Conservation (phyloP, 2,797 vertebrate species). For the Natrix natrix region DNA sequence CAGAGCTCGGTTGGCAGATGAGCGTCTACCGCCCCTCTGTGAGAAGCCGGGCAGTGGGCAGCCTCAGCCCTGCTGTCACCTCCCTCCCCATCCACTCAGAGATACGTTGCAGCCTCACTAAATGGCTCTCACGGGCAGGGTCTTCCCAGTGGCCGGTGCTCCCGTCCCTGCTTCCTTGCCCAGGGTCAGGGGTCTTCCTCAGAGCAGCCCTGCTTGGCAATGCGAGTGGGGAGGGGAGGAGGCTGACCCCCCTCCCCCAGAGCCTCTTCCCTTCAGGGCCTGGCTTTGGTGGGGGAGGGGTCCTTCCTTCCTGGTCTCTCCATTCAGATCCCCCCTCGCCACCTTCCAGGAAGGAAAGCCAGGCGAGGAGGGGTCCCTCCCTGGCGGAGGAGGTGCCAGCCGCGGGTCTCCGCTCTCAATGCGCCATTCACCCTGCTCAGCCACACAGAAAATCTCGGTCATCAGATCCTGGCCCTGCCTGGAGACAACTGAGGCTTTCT, state of each 20-base stretch:
- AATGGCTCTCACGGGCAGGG: background rate
- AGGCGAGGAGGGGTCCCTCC: conserved; percentile 63
- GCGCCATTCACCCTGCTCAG: conserved; percentile 87
- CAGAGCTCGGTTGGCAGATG: background rate
- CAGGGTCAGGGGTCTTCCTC: background rate
- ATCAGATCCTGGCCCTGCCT: conserved; percentile 79
- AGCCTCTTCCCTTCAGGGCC: conserved; percentile 41
- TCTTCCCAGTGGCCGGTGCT: background rate
- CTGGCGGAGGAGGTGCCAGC: conserved; percentile 74
- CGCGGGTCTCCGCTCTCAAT: conserved; percentile 74
- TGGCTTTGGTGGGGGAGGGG: conserved; percentile 20
- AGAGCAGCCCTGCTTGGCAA: conserved; percentile 56
- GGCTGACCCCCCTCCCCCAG: conserved; percentile 60
- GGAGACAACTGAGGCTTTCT: conserved; percentile 85
- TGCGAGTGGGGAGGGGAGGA: conserved; percentile 57
- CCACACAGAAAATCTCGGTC: conserved; percentile 91
- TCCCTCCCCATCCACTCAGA: background rate
- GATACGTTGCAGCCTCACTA: background rate
- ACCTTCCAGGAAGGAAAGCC: conserved; percentile 62
- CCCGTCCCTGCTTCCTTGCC: background rate
- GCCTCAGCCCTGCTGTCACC: background rate
- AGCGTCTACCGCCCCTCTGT: background rate
- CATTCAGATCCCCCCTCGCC: conserved; percentile 47
- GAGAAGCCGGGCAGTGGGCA: background rate
- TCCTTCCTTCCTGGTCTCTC: conserved; percentile 55